Percentiles rank a stretch among this genome's conserved stretches.
Conservation (phyloP, 2,888 invertebrate species). For the Sarcophaga caerulescens region DNA sequence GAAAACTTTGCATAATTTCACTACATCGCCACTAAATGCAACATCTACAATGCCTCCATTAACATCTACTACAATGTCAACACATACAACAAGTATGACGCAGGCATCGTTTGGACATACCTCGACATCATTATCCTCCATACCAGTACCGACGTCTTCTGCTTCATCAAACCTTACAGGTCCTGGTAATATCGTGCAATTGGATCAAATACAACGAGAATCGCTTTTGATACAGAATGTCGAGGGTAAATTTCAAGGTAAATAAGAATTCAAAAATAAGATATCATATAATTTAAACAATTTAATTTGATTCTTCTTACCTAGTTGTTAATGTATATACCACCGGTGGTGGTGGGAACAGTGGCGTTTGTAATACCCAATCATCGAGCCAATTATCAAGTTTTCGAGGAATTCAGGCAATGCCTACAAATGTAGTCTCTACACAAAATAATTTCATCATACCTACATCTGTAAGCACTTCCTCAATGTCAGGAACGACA, state of each 20-base stretch:
- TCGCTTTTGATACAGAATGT: constrained; percentile 78
- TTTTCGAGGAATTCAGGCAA: constrained; percentile 71
- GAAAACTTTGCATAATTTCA: constrained; percentile 51
- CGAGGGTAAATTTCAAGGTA: constrained; percentile 79
- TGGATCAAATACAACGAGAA: constrained; percentile 75
- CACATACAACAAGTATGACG: constrained; percentile 59
- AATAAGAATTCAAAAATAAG: constrained; percentile 6
- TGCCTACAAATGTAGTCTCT: constrained; percentile 69
- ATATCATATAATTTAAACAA: background rate
- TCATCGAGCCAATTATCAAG: constrained; percentile 68
- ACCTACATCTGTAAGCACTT: constrained; percentile 51
- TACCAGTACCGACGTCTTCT: constrained; percentile 42
- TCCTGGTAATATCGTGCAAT: constrained; percentile 71
- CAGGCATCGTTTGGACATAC: constrained; percentile 56
- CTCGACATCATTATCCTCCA: constrained; percentile 44
- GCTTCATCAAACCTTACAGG: constrained; percentile 51
- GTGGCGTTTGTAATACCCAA: constrained; percentile 70
- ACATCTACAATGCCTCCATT: constrained; percentile 51
- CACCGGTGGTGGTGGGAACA: constrained; percentile 67
- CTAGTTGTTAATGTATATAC: constrained; percentile 78
- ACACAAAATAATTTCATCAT: constrained; percentile 68
- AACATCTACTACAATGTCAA: constrained; percentile 51
- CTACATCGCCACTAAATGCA: constrained; percentile 24
- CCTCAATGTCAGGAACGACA: constrained; percentile 56
- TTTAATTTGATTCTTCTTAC: background rate